A percentile compares a stretch with the other conserved stretches of the same genome.
phyloP scores from a whole-genome alignment of 2,113 vertebrate species.

The Balaeniceps rex region DNA sequence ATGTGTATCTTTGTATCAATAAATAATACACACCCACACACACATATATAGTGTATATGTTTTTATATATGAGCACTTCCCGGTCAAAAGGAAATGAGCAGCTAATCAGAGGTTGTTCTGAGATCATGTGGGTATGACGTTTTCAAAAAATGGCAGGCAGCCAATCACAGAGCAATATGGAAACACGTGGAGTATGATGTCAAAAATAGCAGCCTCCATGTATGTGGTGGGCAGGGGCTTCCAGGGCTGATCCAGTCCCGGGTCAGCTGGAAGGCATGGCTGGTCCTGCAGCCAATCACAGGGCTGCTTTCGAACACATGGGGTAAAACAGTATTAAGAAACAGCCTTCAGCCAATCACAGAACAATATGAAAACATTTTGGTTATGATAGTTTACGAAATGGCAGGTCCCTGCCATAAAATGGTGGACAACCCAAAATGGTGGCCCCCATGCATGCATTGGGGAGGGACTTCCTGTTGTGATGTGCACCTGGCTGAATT shows the following conservation, averaged over 20 bases:
- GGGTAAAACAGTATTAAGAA: not conserved
- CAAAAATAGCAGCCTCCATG: not conserved
- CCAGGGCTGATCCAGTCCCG: not conserved
- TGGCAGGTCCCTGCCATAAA: not conserved
- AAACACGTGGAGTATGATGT: not conserved
- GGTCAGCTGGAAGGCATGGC: not conserved
- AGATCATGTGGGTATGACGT: accelerated
- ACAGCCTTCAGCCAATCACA: not conserved
- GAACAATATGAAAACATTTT: not conserved
- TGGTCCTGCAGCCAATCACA: not conserved
- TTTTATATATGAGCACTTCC: not conserved
- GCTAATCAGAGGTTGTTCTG: not conserved
- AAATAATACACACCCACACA: not conserved
- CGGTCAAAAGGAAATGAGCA: not conserved
- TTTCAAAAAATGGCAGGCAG: not conserved
- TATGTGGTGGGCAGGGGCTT: too few relatives aligned
- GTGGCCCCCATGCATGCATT: accelerated
- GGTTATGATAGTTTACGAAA: accelerated
- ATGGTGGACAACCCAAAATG: not conserved
- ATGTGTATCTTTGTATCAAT: not conserved
- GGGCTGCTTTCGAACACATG: not conserved
- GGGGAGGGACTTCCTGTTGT: not conserved
- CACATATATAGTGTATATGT: not conserved
- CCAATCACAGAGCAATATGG: not conserved
- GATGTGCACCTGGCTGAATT: not conserved